Base-by-base conservation (phyloP, 1,140 invertebrate genomes). In the Dufourea novaeangliae region DNA sequence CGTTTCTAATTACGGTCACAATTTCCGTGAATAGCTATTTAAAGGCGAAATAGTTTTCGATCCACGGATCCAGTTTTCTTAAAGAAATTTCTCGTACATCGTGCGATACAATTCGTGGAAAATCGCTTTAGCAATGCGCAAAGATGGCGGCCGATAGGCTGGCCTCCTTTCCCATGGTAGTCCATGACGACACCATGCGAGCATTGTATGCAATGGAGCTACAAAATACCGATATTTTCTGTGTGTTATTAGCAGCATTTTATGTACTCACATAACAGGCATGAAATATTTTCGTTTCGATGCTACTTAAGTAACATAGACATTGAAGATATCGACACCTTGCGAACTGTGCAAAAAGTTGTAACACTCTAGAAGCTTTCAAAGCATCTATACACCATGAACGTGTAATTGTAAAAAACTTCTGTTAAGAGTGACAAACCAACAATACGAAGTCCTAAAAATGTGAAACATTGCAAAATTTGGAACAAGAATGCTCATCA, bases 211-310 rank as follows among this genome's bases (percentile, higher is more conserved):
- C 44, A 50, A 62, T 11, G 22, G 61, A 72, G 29, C 27, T 62
- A 50, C 29, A 17, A 70, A 25, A 22, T 50, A 25, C 41, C 39
- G 39, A 62, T 34, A 44, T 50, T 37, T 34, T 41, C 5, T 25
- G 46, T 17, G 37, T 17, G 34, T 66, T 66, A 5, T 63, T 74
- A 74, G 71, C 46, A 17, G 32, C 25, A 73, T 73, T 54, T 50
- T 39, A 62, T 22, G 69, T 70, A 39, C 32, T 32, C 54, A 27
- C 32, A 29, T 34, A 34, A 59, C 56, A 59, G 56, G 12, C 56
- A 27, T 32, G 22, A 39, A 22, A 1, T 57, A 7, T 29, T 46
- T 72, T 62, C 29, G 22, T 50, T 63, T 52, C 44, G 39, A 29
- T 29, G 32, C 17, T 66, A 54, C 39, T 64, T 41, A 54, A 56